Evolutionary conservation across 2,113 vertebrate species (phyloP), one percentile per base, ranked within the genome.

Genomic region (Camelus dromedarius): DNA sequence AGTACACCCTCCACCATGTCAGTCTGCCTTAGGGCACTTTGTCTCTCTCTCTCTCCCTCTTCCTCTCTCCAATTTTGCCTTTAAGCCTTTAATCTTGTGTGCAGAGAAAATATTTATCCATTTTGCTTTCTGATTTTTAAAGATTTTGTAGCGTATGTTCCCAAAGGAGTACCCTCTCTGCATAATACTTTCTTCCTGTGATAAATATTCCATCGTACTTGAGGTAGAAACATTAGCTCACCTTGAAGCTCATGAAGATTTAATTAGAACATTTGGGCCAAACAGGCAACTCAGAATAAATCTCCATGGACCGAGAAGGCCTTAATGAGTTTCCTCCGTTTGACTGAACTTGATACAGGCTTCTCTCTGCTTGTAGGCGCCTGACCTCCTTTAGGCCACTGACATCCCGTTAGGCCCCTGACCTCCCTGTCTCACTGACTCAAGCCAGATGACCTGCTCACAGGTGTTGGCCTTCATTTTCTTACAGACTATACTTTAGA

Each of bases 131-230:
- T 79, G 32, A 13, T 67, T 81, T 60, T 42, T 50, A 50, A 85
- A 66, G 28, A 46, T 58, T 76, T 92, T 35, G 18, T 76, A 76
- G 60, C 64, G 4, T 58, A 50, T 46, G 26, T 64, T 92, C 66
- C 32, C 26, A 35, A 64, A 30, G 13, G 18, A 64, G 9, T 28
- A 30, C 3, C 3, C 5, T 95, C 73, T 22, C 70, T 81, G 66
- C 24, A 62, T 50, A 66, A 87, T 87, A 77, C n/a, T 48, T 81
- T 69, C n/a, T 72, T 82, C 46, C 60, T 46, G 32, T 32, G 54
- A 82, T 94, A 94, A 96, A 92, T 87, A 83, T 93, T 95, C 87
- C 26, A 95, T 94, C 95, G 13, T 62, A 32, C 35, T 69, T 82
- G 12, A 86, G 46, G 89, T 30, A 67, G 87, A 93, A 97, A 72